Conservation (phyloP, 2,888 invertebrate genomes). For the Pedicia rivosa region DNA sequence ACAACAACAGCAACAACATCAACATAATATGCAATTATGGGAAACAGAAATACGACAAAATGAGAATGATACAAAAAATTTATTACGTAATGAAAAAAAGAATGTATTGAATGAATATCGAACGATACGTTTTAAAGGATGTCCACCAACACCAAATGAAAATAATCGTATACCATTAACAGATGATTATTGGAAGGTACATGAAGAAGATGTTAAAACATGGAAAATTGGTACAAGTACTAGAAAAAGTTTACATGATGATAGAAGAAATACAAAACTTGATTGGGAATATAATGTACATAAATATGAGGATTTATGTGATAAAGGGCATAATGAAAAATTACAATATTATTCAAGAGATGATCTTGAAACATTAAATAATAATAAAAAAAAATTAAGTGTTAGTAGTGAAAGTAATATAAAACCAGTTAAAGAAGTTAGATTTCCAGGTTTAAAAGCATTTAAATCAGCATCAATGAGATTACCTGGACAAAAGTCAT, state of each 20-base stretch:
- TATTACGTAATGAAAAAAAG: not conserved
- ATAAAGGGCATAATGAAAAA: slow-evolving; percentile 4
- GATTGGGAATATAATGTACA: slow-evolving; percentile 7
- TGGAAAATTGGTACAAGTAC: slow-evolving; percentile 10
- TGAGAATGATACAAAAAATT: slow-evolving; percentile 1
- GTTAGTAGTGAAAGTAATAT: slow-evolving; percentile 3
- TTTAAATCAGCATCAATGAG: slow-evolving; percentile 15
- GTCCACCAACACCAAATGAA: not conserved
- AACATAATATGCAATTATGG: not conserved
- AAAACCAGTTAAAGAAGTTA: slow-evolving; percentile 7
- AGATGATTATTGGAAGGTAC: slow-evolving; percentile 11
- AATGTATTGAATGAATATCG: not conserved
- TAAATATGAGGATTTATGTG: slow-evolving; percentile 7
- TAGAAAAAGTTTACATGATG: slow-evolving; percentile 4
- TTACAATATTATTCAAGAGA: slow-evolving; percentile 9
- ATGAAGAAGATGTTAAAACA: slow-evolving; percentile 9
- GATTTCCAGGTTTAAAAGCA: slow-evolving; percentile 11
- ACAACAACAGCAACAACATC: not conserved
- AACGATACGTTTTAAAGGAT: not conserved
- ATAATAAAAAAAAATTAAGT: not conserved
- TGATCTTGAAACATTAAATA: slow-evolving; percentile 1
- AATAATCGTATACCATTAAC: slow-evolving; percentile 6
- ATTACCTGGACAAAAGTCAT: slow-evolving; percentile 28
- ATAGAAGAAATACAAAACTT: not conserved
- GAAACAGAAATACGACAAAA: not conserved